Conservation (phyloP, 2,797 vertebrate genomes). For the Valencia hispanica region DNA sequence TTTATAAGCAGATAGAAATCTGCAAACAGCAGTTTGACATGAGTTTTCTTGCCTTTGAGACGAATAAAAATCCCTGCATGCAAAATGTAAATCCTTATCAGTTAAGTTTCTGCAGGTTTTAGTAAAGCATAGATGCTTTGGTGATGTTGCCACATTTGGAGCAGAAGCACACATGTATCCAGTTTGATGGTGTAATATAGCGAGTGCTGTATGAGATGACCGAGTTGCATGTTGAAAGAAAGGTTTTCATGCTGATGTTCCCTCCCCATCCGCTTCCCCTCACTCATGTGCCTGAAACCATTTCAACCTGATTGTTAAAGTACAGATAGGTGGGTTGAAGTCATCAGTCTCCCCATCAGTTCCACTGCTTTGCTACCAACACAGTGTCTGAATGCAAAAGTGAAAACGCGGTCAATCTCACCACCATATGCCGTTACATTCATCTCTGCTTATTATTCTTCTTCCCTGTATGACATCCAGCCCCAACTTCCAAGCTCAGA, state of each 20-base stretch:
- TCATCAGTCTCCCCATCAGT: slow-evolving; percentile 3
- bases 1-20: not conserved
- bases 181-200: not conserved
- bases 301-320: not conserved
- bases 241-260: not conserved
- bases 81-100: not conserved
- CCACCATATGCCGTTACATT: not conserved
- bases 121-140: not conserved
- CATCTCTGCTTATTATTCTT: not conserved
- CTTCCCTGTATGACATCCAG: not conserved
- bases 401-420: not conserved
- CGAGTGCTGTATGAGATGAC: not conserved
- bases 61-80: not conserved
- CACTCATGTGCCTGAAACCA: not conserved
- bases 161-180: not conserved
- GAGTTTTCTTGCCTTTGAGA: not conserved
- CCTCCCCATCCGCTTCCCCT: not conserved
- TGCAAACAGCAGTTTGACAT: not conserved
- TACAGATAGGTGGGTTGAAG: not conserved
- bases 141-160: not conserved
- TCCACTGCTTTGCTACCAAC: not conserved
- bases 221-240: not conserved
- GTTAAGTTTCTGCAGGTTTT: not conserved
- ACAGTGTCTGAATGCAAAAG: not conserved
- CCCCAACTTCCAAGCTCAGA: not conserved